Base-by-base conservation (phyloP, 2,113 vertebrate species). In the Girardinichthys multiradiatus region DNA sequence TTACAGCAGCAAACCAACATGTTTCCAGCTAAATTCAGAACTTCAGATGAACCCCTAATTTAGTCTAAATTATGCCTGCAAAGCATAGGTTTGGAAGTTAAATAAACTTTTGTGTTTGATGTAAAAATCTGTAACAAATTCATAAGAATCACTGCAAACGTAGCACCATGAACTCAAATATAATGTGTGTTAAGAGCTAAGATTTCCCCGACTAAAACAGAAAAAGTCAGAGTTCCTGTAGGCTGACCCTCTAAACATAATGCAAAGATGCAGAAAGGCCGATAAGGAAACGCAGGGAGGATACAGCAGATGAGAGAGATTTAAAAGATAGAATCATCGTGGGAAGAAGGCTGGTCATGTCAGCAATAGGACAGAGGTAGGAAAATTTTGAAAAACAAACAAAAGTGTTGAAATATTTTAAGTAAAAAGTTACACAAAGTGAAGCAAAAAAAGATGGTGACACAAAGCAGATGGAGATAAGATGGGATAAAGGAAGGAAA, bases 371-470 rank as follows among this genome's bases (percentile, higher is more conserved):
- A 66, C 21, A 3, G 59, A 61, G 57, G 78, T 42, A 42, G 65
- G 79, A 62, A 39, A 70, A 35, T 67, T 1, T 60, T 7, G 24
- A 54, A 64, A 19, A 68, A 66, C 61, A 48, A 21, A n/a, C 30
- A 64, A 13, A 64, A 70, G 11, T 1, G 68, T 66, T 31, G 72
- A 33, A 61, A 75, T 64, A 68, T 70, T 63, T 62, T 75, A 83
- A 79, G 21, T 27, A 3, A 78, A 57, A 68, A 27, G 61, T 77
- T 77, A 79, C 86, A 87, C 84, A 88, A 74, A 88, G 70, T 8
- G 8, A 81, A 67, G 57, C 35, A 27, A 28, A 1, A 66, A n/a
- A 14, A 7, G 68, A 71, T 45, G 58, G 57, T 73, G 84, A 89
- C 68, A 76, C 1, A 9, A 84, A 70, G 30, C 81, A 90, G 85